phyloP scores from a whole-genome alignment of 2,797 vertebrate species.

The Ciconia nigra region DNA sequence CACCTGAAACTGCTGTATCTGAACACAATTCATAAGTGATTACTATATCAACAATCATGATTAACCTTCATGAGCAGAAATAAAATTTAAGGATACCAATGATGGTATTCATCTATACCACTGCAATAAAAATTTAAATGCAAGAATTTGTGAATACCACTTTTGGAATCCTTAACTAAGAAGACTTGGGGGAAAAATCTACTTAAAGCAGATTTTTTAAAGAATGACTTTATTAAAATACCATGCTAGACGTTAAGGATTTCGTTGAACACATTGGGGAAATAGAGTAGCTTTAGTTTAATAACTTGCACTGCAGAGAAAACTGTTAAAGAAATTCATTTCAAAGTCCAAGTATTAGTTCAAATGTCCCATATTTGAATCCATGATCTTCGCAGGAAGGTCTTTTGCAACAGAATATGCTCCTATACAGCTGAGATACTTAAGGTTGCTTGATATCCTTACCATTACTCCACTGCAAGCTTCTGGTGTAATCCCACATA shows the following conservation, averaged over 20 bases:
- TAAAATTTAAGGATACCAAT: conserved; percentile 80
- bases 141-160: conserved; percentile 78
- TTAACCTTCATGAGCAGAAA: conserved; percentile 85
- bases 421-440: conserved; percentile 92
- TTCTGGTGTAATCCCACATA: conserved; percentile 92
- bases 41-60: conserved; percentile 85
- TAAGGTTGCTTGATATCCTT: conserved; percentile 91
- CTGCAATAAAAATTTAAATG: conserved; percentile 78
- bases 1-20: conserved; percentile 96
- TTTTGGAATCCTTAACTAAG: conserved; percentile 80
- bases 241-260: conserved; percentile 84
- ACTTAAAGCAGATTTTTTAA: conserved; percentile 82
- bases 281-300: conserved; percentile 86
- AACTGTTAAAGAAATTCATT: conserved; percentile 87
- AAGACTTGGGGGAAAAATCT: conserved; percentile 78
- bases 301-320: conserved; percentile 88
- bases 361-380: conserved; percentile 85
- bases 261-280: conserved; percentile 81
- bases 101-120: conserved; percentile 77
- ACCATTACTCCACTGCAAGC: conserved; percentile 91
- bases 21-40: conserved; percentile 85
- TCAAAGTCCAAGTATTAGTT: conserved; percentile 87
- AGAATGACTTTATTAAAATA: conserved; percentile 82
- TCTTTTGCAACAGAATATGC: conserved; percentile 86
- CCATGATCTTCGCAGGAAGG: conserved; percentile 85